A percentile compares a stretch with the other conserved stretches of the same genome.
These are phyloP conservation scores for Lymantria monacha DNA, from an alignment of 2,888 invertebrate genomes.

Conservation along the genomic window DNA sequence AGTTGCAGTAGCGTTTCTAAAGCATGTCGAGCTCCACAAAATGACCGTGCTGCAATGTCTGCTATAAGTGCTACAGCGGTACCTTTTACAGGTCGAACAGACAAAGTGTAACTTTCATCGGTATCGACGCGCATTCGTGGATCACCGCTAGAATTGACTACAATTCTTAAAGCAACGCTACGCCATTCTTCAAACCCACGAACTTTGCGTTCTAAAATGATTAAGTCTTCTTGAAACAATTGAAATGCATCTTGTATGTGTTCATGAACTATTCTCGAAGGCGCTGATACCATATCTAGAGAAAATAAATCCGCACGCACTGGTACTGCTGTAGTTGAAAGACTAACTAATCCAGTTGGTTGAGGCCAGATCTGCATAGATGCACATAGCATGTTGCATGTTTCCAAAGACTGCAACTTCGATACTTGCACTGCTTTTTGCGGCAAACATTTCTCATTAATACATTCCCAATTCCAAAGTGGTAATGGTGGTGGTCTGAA, in stretches of 20 bases:
- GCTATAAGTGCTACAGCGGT: conserved; percentile 71
- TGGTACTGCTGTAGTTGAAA: conserved; percentile 84
- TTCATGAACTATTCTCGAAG: conserved; percentile 49
- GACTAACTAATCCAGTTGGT: conserved; percentile 85
- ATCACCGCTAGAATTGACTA: conserved; percentile 70
- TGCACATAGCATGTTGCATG: conserved; percentile 88
- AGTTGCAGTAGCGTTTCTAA: conserved; percentile 89
- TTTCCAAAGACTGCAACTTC: conserved; percentile 82
- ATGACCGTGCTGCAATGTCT: conserved; percentile 84
- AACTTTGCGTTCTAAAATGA: conserved; percentile 55
- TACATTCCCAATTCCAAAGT: conserved; percentile 90
- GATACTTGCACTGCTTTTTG: conserved; percentile 43
- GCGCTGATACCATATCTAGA: conserved; percentile 55
- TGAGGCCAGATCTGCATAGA: conserved; percentile 88
- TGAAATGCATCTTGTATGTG: conserved; percentile 70
- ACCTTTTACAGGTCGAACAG: conserved; percentile 69
- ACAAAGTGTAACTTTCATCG: conserved; percentile 88
- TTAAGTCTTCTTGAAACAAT: conserved; percentile 71
- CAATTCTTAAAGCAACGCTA: conserved; percentile 66
- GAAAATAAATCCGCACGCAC: conserved; percentile 80
- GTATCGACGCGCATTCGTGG: conserved; percentile 83
- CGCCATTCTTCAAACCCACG: conserved; percentile 61
- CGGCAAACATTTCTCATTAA: conserved; percentile 85
- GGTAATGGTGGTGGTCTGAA: conserved; percentile 56
- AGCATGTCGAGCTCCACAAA: conserved; percentile 89